Conservation (phyloP, 30 jellyfish, hydroid and myxozoan species). For the Nemopilema nomurai region DNA sequence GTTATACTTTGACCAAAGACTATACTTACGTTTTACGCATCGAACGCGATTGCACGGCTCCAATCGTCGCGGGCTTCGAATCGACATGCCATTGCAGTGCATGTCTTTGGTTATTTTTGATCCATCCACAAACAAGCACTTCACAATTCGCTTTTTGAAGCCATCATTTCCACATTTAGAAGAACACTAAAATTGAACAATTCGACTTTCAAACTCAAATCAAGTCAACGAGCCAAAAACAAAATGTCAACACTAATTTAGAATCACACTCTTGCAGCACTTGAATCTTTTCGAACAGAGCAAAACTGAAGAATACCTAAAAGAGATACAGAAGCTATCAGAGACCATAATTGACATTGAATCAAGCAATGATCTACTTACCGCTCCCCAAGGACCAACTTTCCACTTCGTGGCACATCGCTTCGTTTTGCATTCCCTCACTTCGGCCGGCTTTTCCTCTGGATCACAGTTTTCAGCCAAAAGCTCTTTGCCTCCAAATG, state of each 20-base stretch:
- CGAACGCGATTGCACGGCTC: slow-evolving; percentile 58
- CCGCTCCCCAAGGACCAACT: slow-evolving; percentile 74
- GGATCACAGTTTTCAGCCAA: slow-evolving; percentile 52
- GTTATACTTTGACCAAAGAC: not conserved
- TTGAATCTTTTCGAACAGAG: too few species aligned
- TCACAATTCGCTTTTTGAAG: slow-evolving; percentile 34
- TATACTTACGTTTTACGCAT: slow-evolving; percentile 43
- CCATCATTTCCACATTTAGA: slow-evolving; percentile 64
- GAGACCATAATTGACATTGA: not conserved
- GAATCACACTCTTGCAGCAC: too few species aligned
- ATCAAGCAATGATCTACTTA: slow-evolving; percentile 8
- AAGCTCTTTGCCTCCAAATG: slow-evolving; percentile 39
- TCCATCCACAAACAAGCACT: slow-evolving; percentile 42
- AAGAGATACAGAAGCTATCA: not conserved
- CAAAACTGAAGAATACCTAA: not conserved
- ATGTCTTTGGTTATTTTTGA: slow-evolving; percentile 12
- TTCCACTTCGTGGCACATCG: slow-evolving; percentile 65
- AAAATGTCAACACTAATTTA: too few species aligned
- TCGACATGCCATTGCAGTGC: slow-evolving; percentile 41
- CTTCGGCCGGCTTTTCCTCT: slow-evolving; percentile 34
- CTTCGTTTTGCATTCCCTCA: slow-evolving; percentile 53
- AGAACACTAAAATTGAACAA: slow-evolving; percentile 50
- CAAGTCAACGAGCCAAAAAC: not conserved
- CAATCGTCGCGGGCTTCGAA: slow-evolving; percentile 40
- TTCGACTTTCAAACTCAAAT: not conserved